phyloP scores from a whole-genome alignment of 2,888 invertebrate genomes.

The Tineola bisselliella region DNA sequence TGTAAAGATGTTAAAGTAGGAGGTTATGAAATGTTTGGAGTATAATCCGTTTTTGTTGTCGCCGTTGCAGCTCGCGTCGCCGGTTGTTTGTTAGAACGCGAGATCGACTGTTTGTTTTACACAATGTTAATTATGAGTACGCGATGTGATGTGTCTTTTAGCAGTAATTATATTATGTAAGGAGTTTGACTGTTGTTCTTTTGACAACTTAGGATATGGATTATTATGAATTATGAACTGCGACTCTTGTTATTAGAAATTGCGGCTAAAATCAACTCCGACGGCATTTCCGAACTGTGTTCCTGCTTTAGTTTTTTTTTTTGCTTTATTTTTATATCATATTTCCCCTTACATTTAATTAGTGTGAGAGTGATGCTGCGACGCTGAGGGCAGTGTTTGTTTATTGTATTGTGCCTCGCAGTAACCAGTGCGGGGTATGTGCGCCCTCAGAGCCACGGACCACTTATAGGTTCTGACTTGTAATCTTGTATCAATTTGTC shows the following conservation, averaged over 20 bases:
- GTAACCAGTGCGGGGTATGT: conserved; percentile 31
- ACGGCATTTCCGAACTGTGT: conserved; percentile 65
- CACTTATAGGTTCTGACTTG: conserved; percentile 63
- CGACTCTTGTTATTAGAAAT: conserved; percentile 43
- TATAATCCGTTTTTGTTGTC: conserved; percentile 58
- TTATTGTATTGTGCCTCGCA: conserved; percentile 59
- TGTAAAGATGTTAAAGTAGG: conserved; percentile 58
- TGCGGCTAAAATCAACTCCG: conserved; percentile 60
- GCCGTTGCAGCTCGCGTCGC: conserved; percentile 39
- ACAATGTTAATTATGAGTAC: conserved; percentile 75
- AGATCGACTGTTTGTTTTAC: conserved; percentile 67
- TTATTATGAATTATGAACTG: conserved; percentile 46
- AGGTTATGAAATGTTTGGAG: conserved; percentile 68
- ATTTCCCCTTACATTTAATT: conserved; percentile 59
- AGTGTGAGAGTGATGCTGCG: conserved; percentile 64
- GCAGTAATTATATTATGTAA: conserved; percentile 67
- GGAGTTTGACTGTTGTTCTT: conserved; percentile 69
- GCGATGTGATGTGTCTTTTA: conserved; percentile 74
- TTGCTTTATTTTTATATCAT: conserved; percentile 65
- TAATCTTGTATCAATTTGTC: conserved; percentile 66
- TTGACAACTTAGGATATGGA: conserved; percentile 65
- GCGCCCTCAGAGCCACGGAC: conserved; percentile 27
- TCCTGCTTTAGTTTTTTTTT: conserved; percentile 69
- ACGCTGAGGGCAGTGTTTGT: conserved; percentile 51
- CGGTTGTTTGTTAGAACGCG: conserved; percentile 64